Percentiles rank a stretch among this genome's conserved stretches.
Conservation (phyloP, 2,888 invertebrate genomes). For the Thyatira batis region DNA sequence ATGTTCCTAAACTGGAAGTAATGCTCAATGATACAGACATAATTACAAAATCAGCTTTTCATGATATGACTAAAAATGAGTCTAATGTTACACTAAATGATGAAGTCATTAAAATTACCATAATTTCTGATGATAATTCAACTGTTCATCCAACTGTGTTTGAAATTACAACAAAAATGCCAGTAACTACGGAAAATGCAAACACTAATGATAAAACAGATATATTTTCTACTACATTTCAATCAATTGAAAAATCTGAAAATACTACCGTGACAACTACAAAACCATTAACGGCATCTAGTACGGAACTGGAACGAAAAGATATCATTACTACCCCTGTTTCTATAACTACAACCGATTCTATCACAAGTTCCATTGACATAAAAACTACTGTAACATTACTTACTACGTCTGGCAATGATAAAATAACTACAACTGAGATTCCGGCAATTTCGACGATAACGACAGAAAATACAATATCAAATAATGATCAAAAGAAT, state of each 20-base stretch:
- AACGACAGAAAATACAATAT: constrained; percentile 7
- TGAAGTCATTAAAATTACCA: constrained; percentile 53
- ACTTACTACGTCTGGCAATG: constrained; percentile 18
- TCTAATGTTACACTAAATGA: constrained; percentile 29
- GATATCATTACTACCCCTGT: not conserved
- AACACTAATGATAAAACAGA: constrained; percentile 9
- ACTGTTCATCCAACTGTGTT: constrained; percentile 39
- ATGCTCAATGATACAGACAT: constrained; percentile 27
- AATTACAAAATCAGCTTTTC: constrained; percentile 9
- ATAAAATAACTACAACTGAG: constrained; percentile 10
- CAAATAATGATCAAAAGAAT: constrained; percentile 5
- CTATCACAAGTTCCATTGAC: not conserved
- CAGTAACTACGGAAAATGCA: constrained; percentile 36
- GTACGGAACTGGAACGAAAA: not conserved
- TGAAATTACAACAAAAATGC: constrained; percentile 60
- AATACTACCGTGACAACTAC: not conserved
- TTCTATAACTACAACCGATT: not conserved
- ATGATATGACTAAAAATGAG: constrained; percentile 16
- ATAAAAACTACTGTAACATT: constrained; percentile 14
- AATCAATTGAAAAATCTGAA: constrained; percentile 8
- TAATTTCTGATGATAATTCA: constrained; percentile 42
- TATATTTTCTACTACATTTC: constrained; percentile 10
- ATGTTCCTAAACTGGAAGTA: constrained; percentile 41
- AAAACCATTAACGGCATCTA: not conserved
- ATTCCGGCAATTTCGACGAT: not conserved